Evolutionary conservation across 2,888 invertebrate species (phyloP).

Genomic region (Mycogona germanica): DNA sequence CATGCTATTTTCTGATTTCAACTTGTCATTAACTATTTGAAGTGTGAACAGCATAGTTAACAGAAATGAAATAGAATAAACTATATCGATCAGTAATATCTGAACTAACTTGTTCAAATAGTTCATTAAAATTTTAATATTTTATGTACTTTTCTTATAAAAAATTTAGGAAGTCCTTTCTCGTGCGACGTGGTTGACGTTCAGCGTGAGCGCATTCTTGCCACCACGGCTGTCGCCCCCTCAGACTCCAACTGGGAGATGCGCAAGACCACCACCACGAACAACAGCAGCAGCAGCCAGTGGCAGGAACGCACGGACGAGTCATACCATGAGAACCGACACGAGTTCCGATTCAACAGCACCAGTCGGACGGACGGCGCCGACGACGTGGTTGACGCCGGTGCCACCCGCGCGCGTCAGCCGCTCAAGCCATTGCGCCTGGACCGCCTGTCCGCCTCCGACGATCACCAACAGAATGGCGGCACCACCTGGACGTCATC

Average conservation of each 20-base stretch:
- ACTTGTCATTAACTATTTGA: not conserved
- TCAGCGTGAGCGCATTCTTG: not conserved
- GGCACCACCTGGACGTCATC: slow-evolving; percentile 8
- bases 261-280: slow-evolving; percentile 2
- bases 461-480: slow-evolving; percentile 1
- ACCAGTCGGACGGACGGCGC: slow-evolving; percentile 8
- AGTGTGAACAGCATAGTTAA: no score
- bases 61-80: no score
- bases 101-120: no score
- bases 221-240: not conserved
- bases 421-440: slow-evolving; percentile 8
- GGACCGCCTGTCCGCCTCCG: not conserved
- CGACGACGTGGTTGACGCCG: slow-evolving; percentile 15
- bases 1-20: not conserved
- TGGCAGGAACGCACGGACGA: slow-evolving; percentile 9
- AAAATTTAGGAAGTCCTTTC: slow-evolving; percentile 64
- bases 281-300: not conserved
- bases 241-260: slow-evolving; percentile 17
- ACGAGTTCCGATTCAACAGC: slow-evolving; percentile 4
- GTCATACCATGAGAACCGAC: slow-evolving; percentile 11
- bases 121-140: no score
- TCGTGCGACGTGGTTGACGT: slow-evolving; percentile 46
- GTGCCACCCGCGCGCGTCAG: slow-evolving; percentile 1
- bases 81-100: not conserved
- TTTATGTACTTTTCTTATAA: not conserved